Conservation (phyloP, 2,113 vertebrate genomes). For the Pristiophorus japonicus region DNA sequence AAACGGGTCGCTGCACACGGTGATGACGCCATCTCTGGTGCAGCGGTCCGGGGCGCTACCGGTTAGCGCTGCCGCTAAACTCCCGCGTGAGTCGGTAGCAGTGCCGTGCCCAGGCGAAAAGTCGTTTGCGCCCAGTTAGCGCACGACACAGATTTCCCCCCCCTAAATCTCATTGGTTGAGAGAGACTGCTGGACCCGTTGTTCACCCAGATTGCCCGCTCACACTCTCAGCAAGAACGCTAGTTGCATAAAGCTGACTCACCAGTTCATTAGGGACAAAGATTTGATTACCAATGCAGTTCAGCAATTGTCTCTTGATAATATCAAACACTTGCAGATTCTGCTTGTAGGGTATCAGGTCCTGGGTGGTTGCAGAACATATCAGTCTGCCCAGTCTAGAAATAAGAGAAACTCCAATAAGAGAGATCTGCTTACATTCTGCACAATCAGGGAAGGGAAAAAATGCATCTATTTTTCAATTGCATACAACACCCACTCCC, state of each 20-base stretch:
- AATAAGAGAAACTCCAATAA: conserved; percentile 33
- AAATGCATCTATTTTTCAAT: background rate
- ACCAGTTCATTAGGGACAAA: conserved; percentile 58
- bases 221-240: background rate
- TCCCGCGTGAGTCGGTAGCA: too few relatives aligned
- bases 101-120: too few relatives aligned
- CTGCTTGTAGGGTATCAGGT: conserved; percentile 53
- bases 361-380: conserved; percentile 53
- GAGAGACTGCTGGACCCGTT: too few relatives aligned
- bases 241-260: background rate
- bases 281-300: conserved; percentile 50
- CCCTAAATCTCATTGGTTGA: too few relatives aligned
- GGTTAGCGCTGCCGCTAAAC: too few relatives aligned
- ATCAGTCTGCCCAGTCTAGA: conserved; percentile 55
- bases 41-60: too few relatives aligned
- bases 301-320: conserved; percentile 54
- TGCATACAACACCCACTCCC: background rate
- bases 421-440: background rate
- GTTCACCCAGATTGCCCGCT: too few relatives aligned
- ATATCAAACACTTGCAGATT: conserved; percentile 46
- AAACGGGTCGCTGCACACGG: too few relatives aligned
- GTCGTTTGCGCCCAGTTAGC: too few relatives aligned
- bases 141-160: too few relatives aligned
- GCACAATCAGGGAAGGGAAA: background rate
- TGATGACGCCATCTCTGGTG: too few relatives aligned